phyloP scores from a whole-genome alignment of 1,140 invertebrate genomes.

The Druon quercuslanigerum region DNA sequence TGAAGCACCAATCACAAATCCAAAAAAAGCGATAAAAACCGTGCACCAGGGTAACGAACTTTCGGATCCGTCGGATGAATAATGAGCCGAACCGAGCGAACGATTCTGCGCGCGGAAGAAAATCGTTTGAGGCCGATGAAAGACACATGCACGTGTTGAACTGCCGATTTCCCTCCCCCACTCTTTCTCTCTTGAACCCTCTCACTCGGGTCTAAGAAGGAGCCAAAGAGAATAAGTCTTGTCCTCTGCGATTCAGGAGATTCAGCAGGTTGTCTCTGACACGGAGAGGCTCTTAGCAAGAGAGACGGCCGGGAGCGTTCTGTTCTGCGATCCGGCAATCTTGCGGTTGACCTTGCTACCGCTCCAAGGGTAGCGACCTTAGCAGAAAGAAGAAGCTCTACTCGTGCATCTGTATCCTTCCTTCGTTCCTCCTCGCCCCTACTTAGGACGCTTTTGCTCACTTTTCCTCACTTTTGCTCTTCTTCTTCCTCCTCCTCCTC shows the following conservation, averaged over 20 bases:
- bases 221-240: background rate
- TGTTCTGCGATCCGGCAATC: slow-evolving; percentile 57
- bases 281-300: slow-evolving; percentile 42
- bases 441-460: background rate
- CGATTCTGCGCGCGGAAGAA: slow-evolving; percentile 4
- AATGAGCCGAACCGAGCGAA: background rate
- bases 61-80: background rate
- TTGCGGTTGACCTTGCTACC: slow-evolving; percentile 71
- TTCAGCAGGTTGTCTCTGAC: slow-evolving; percentile 15
- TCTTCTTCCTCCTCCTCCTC: slow-evolving; percentile 36
- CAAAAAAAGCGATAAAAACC: background rate
- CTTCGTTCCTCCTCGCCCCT: slow-evolving; percentile 41
- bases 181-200: background rate
- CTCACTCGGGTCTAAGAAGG: no score
- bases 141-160: slow-evolving; percentile 8
- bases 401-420: slow-evolving; percentile 55
- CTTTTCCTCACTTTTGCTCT: slow-evolving; percentile 49
- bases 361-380: slow-evolving; percentile 71
- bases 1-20: background rate
- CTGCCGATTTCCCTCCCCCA: slow-evolving; percentile 1
- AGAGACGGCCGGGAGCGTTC: slow-evolving; percentile 56
- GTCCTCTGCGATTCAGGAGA: background rate
- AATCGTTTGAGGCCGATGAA: slow-evolving; percentile 33
- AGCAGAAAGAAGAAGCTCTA: slow-evolving; percentile 58
- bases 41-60: no score